Base-by-base conservation (phyloP, 2,888 invertebrate genomes). In the Calameuta filiformis region DNA sequence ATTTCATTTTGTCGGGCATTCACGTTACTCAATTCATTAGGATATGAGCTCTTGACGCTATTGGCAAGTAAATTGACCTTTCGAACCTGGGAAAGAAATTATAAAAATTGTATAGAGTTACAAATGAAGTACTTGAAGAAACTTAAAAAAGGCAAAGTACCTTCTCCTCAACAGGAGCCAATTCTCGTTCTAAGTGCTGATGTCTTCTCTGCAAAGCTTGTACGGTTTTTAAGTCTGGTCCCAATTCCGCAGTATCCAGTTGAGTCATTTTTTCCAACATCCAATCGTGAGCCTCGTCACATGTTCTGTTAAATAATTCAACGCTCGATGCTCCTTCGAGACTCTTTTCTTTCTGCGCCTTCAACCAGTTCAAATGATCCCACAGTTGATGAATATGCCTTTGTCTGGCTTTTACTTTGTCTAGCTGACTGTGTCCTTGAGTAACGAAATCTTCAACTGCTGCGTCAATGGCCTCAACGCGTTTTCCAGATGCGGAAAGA, bases 281-380 rank as follows among this genome's bases (percentile, higher is more conserved):
- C 99, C 99, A 99, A 89, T 98, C 98, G 83, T 96, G 95, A 0
- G 98, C 97, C 90, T 99, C 99, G 89, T 98, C 98, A 91, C 99
- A 99, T 0, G 98, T 97, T 77, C 98, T 96, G 89, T 98, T 96
- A 93, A 99, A 99, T 12, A 99, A 93, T 90, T 99, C 99, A 85
- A 99, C 98, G 94, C 95, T 96, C 2, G 97, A 96, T 3, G 98
- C 97, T 0, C 98, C 98, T 90, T 98, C 97, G 40, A 99, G 90
- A 82, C 96, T 98, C 91, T 96, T 96, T 88, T 98, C 98, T 89
- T 97, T 98, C 89, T 97, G 96, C 35, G 96, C 95, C 89, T 98
- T 98, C 31, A 98, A 93, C 86, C 96, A 93, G 90, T 98, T 96
- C 80, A 99, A 92, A 40, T 96, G 94, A 81, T 97, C 96, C 98